Conservation (phyloP, 2,113 vertebrate species). For the Phocoena sinus region DNA sequence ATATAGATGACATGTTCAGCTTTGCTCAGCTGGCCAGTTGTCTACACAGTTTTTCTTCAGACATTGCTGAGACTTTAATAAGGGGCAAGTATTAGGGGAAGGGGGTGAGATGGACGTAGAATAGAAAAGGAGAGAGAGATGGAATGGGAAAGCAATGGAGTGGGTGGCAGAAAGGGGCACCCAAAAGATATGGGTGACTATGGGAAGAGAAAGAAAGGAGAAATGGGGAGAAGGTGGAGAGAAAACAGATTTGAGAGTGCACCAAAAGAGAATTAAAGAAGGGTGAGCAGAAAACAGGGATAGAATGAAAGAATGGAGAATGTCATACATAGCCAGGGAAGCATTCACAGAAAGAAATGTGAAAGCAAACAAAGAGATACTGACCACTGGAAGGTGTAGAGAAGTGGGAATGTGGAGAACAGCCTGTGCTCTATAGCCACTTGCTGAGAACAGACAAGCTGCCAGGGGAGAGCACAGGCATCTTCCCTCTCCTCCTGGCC, state of each 20-base stretch:
- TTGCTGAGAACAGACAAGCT: not conserved
- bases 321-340: not conserved
- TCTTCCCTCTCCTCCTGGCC: not conserved
- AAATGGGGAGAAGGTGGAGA: not conserved
- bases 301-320: not conserved
- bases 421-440: not conserved
- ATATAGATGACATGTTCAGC: not conserved
- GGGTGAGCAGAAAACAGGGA: not conserved
- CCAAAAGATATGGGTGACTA: not conserved
- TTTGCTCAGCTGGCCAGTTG: not conserved
- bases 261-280: constrained; percentile 13
- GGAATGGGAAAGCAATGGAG: not conserved
- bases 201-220: not conserved
- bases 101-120: not conserved
- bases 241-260: not conserved
- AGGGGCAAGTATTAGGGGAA: not conserved
- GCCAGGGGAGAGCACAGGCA: not conserved
- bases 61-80: constrained; percentile 4
- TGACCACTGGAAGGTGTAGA: not conserved
- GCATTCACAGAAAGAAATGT: not conserved
- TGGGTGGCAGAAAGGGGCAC: not conserved
- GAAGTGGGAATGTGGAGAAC: not conserved
- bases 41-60: not conserved
- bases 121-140: not conserved
- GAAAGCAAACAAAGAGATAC: not conserved